phyloP scores from a whole-genome alignment of 2,888 invertebrate genomes.

The Stenodema calcarata region DNA sequence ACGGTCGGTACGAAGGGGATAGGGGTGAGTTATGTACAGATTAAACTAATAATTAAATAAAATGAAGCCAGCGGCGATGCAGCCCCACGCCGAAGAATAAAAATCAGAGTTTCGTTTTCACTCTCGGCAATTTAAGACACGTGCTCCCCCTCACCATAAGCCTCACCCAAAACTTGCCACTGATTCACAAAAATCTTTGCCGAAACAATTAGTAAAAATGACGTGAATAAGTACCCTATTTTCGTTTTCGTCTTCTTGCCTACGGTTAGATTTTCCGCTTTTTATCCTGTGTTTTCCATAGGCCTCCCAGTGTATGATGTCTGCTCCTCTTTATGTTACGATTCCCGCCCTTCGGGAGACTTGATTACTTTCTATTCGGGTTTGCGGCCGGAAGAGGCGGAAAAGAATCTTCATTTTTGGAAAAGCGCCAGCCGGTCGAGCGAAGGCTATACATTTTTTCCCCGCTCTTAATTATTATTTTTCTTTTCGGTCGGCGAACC shows the following conservation, averaged over 20 bases:
- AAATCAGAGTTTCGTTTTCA: not conserved
- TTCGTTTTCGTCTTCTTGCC: not conserved
- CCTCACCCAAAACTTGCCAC: not conserved
- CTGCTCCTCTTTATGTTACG: not conserved
- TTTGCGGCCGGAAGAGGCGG: not conserved
- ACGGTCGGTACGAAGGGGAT: not conserved
- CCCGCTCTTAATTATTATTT: not conserved
- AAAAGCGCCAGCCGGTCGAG: not conserved
- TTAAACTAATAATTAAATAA: constrained; percentile 20
- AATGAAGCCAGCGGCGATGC: not conserved
- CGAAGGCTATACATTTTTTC: not conserved
- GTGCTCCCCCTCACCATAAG: not conserved
- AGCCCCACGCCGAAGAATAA: not conserved
- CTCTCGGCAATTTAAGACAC: not conserved
- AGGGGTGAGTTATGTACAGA: not conserved
- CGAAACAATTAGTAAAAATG: not conserved
- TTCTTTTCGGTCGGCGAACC: not conserved
- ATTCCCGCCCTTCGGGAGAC: not conserved
- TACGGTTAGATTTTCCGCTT: not conserved
- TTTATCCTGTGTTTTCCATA: not conserved
- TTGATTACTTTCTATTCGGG: not conserved
- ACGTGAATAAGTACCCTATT: not conserved
- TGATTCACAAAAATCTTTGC: not conserved
- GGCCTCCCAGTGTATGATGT: not conserved
- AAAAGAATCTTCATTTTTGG: not conserved